Evolutionary conservation across 2,797 vertebrate species (phyloP), one percentile per base, ranked within the genome.

Genomic region (Myiotriccus ornatus): DNA sequence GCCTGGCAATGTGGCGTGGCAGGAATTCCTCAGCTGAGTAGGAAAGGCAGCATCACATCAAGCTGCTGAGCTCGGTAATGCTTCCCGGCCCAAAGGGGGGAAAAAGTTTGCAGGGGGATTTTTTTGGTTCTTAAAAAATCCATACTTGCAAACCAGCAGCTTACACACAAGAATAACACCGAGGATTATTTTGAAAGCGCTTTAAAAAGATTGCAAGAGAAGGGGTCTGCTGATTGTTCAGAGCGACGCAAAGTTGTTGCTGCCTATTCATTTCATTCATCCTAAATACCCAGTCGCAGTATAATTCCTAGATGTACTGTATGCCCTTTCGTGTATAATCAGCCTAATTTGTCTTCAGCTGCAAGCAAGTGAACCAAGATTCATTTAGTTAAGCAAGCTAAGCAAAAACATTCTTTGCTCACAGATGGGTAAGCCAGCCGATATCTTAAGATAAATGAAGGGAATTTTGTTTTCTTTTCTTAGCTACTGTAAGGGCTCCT

Each of bases 281-380:
- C 73, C 81, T 74, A 86, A 92, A 57, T 59, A 89, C 82, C 90
- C 73, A 84, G 91, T 71, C 27, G 1, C 43, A 84, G 75, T 85
- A 96, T 96, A 94, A 85, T 93, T 97, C 90, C 68, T 95, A 94
- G 93, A 94, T 90, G 81, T 79, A 39, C 81, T 93, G 37, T 74
- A 73, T 91, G 71, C 84, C 93, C 77, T 95, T 97, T 96, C 55
- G 23, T 92, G 46, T 81, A 83, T 91, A 95, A 93, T 74, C 47
- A 86, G 84, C 83, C 93, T 93, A 84, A 91, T 95, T 97, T 91
- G 83, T 96, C 94, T 94, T 96, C 73, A 93, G 92, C 82, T 94
- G 94, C 77, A 84, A 82, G 86, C 79, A 95, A 97, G 91, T 85
- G 74, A 87, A 95, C 87, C 71, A 78, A 91, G 92, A 89, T 92